Evolutionary conservation across 2,113 vertebrate genomes (phyloP).

Genomic region (Cettia cetti): DNA sequence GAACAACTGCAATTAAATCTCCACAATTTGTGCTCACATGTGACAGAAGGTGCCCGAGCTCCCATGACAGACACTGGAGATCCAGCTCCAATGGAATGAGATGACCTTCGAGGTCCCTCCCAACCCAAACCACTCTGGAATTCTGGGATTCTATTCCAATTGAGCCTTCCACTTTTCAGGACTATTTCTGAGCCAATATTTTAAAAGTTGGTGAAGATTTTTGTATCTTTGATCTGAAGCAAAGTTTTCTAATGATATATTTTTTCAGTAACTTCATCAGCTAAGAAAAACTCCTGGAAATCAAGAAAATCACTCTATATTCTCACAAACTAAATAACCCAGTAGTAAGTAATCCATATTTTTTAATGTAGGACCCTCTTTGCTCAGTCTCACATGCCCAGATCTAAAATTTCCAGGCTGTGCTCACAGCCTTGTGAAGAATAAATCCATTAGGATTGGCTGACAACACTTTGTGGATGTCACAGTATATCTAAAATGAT

Average conservation of each 20-base stretch:
- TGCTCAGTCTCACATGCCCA: not conserved
- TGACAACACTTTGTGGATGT: not conserved
- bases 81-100: not conserved
- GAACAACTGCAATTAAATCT: not conserved
- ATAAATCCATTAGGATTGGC: not conserved
- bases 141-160: not conserved
- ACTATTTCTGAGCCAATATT: not conserved
- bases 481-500: not conserved
- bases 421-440: not conserved
- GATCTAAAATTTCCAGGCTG: not conserved
- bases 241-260: not conserved
- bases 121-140: not conserved
- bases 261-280: not conserved
- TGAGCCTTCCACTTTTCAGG: not conserved
- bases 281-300: not conserved
- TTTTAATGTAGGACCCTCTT: not conserved
- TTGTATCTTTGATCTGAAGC: not conserved
- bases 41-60: not conserved
- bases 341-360: not conserved
- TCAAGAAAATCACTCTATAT: not conserved
- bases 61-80: fast-evolving
- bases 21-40: not conserved
- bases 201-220: not conserved
- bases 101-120: not conserved
- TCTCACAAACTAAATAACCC: not conserved